Evolutionary conservation across 2,113 vertebrate species (phyloP).

Genomic region (Tragulus kanchil): DNA sequence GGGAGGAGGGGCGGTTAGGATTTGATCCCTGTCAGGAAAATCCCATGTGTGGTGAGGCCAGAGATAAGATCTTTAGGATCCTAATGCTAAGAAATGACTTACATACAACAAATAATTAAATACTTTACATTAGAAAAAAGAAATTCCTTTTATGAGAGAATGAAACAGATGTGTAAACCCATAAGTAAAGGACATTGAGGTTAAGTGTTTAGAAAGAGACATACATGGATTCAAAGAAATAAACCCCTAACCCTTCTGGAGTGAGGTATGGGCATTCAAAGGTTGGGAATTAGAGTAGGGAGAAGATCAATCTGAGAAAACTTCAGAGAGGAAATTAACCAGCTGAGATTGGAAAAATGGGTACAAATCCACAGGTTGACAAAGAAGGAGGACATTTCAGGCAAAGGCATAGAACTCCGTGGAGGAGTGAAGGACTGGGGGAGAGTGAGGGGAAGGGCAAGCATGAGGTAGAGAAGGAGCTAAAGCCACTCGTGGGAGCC

Average conservation of each 20-base stretch:
- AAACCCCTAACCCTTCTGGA: not conserved
- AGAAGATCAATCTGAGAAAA: not conserved
- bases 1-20: not conserved
- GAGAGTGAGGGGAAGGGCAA: not conserved
- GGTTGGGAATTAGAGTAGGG: not conserved
- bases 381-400: not conserved
- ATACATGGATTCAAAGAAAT: not conserved
- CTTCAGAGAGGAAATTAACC: not conserved
- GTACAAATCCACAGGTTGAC: not conserved
- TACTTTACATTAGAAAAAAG: not conserved
- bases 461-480: not conserved
- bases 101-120: not conserved
- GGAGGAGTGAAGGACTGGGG: rapidly evolving
- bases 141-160: not conserved
- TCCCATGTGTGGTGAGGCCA: not conserved
- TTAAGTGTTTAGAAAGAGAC: not conserved
- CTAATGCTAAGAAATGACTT: not conserved
- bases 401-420: not conserved
- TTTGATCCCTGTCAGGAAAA: not conserved
- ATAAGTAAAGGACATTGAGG: not conserved
- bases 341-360: not conserved
- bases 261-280: not conserved
- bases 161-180: not conserved
- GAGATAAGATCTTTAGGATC: not conserved
- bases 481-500: too few species aligned